phyloP scores from a whole-genome alignment of 2,113 vertebrate species.

The Plectropomus leopardus region DNA sequence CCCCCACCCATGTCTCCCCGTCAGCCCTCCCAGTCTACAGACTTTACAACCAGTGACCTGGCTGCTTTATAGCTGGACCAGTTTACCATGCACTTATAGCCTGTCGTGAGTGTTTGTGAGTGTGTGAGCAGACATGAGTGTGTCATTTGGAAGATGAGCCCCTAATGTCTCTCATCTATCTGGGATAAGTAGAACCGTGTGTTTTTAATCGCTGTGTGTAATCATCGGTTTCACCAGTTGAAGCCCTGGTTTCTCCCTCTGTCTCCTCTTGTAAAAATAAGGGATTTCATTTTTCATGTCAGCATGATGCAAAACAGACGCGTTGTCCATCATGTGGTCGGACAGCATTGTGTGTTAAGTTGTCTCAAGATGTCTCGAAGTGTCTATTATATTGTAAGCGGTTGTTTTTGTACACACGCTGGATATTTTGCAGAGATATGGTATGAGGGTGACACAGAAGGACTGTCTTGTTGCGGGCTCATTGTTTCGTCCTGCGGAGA shows the following conservation, averaged over 20 bases:
- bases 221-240: constrained; percentile 19
- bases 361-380: constrained; percentile 30
- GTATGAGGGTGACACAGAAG: constrained; percentile 1
- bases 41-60: constrained; percentile 66
- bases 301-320: constrained; percentile 57
- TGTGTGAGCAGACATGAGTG: background rate
- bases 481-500: background rate
- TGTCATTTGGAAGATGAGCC: constrained; percentile 3
- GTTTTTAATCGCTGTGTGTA: constrained; percentile 18
- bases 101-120: constrained; percentile 13
- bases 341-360: constrained; percentile 11
- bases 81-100: constrained; percentile 61
- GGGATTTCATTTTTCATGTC: constrained; percentile 45
- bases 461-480: constrained; percentile 16
- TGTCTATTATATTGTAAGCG: background rate
- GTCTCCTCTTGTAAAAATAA: constrained; percentile 47
- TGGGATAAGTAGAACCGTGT: constrained; percentile 17
- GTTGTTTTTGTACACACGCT: constrained; percentile 33
- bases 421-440: constrained; percentile 35
- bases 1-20: background rate
- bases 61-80: constrained; percentile 67
- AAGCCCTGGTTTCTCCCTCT: constrained; percentile 9
- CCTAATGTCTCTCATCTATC: constrained; percentile 8
- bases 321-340: constrained; percentile 32
- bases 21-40: no score